phyloP scores from a whole-genome alignment of 1,140 invertebrate species.

The Diabrotica undecimpunctata region DNA sequence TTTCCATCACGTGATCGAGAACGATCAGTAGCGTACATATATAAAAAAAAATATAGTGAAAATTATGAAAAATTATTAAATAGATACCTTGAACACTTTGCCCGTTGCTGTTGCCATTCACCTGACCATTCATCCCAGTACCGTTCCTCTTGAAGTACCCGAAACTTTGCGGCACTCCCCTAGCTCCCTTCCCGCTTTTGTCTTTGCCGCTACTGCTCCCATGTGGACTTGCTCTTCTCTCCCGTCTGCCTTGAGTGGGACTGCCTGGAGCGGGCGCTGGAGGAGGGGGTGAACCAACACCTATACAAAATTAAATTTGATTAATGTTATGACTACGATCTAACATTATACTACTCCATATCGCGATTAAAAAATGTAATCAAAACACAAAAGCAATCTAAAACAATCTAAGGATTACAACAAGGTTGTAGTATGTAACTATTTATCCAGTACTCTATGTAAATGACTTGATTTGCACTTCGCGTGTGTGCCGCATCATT shows the following conservation, averaged over 20 bases:
- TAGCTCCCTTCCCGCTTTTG: constrained; percentile 39
- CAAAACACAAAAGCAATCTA: too few relatives aligned
- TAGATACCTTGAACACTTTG: constrained; percentile 16
- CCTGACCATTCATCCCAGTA: constrained; percentile 47
- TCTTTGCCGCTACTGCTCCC: constrained; percentile 29
- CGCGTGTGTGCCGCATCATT: too few relatives aligned
- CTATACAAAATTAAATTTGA: constrained; percentile 42
- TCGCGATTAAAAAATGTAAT: too few relatives aligned
- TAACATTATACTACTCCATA: constrained; percentile 41
- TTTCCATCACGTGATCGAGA: too few relatives aligned
- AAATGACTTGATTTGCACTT: too few relatives aligned
- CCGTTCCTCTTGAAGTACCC: constrained; percentile 78
- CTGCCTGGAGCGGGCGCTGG: constrained; percentile 50
- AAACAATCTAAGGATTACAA: too few relatives aligned
- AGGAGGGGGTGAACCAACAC: constrained; percentile 38
- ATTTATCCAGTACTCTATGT: too few relatives aligned
- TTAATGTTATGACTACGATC: too few relatives aligned
- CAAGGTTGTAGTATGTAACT: too few relatives aligned
- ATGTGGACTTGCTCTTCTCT: constrained; percentile 47
- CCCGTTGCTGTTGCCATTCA: constrained; percentile 24
- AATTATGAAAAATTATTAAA: not conserved
- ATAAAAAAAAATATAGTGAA: too few relatives aligned
- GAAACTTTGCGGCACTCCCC: constrained; percentile 73
- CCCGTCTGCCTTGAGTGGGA: constrained; percentile 47
- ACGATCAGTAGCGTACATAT: too few relatives aligned